Evolutionary conservation across 2,113 vertebrate species (phyloP).

Genomic region (Caloenas nicobarica): DNA sequence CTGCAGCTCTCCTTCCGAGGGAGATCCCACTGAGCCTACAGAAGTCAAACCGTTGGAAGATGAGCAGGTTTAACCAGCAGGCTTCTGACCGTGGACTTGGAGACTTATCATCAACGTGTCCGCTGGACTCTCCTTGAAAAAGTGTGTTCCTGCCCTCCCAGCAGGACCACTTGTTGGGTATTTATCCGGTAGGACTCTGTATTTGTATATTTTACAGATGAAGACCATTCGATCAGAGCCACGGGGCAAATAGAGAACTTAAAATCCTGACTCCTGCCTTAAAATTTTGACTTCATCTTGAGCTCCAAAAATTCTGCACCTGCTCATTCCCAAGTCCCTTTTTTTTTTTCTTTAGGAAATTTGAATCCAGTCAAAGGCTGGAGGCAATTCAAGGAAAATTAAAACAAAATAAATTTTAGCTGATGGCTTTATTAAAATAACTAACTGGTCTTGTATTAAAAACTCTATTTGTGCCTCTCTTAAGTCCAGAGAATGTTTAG

Average conservation of each 20-base stretch:
- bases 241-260: conserved; percentile 52
- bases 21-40: conserved; percentile 5
- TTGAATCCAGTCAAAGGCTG: conserved; percentile 26
- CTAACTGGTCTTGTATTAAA: conserved; percentile 53
- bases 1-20: neutral
- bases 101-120: neutral
- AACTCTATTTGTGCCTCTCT: conserved; percentile 66
- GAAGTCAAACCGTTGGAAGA: neutral
- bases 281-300: neutral
- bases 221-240: conserved; percentile 30
- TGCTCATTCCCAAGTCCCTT: neutral
- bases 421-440: conserved; percentile 36
- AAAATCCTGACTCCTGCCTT: conserved; percentile 61
- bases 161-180: neutral
- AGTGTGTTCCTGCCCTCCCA: neutral
- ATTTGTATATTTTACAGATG: neutral
- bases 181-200: neutral
- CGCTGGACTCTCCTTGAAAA: neutral
- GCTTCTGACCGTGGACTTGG: neutral
- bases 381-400: neutral
- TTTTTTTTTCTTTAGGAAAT: neutral
- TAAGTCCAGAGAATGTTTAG: conserved; percentile 68
- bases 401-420: neutral
- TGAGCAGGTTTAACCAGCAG: neutral
- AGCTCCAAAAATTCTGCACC: conserved; percentile 33